Evolutionary conservation across 2,888 invertebrate species (phyloP), one percentile per base, ranked within the genome.

Genomic region (Acrocera orbiculus): DNA sequence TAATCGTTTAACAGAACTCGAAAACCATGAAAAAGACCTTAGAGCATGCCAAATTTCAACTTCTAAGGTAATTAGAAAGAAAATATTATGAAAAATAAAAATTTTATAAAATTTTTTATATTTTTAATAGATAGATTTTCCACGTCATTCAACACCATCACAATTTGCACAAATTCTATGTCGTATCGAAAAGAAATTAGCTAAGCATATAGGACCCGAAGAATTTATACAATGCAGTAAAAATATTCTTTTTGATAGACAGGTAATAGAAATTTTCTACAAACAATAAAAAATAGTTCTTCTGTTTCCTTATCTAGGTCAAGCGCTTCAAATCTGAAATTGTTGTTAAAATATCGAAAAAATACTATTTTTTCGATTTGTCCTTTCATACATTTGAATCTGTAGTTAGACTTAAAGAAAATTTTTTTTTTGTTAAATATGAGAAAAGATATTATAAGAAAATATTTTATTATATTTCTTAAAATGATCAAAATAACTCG

Each of bases 1-100:
- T 50, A 57, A 56, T 49, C 58, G 58, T 46, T 50, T 60, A 56
- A 60, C 60, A 52, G 59, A 60, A 50, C 54, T 60, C 51, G 58
- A 60, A 47, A 51, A 48, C 49, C 59, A 59, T 43, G 59, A 59
- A 47, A 53, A 55, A 47, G 55, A 59, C 46, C 46, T 59, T 41
- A 56, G 59, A 46, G 55, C 59, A 46, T 57, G 56, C 47, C 58
- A 59, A 48, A 48, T n/a, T n/a, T n/a, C n/a, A n/a, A n/a, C n/a
- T n/a, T 24, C 11, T 24, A 6, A n/a, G 6, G n/a, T 4, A 11
- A 24, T n/a, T n/a, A 10, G 13, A 24, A 24, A 24, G 6, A 24
- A n/a, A 10, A 7, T n/a, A 24, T 24, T 6, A 24, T 6, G 11
- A 24, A 19, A 19, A n/a, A n/a, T 19, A 5, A 23, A n/a, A 23